Percentiles rank a stretch among this genome's conserved stretches.
Conservation (phyloP, 35 echinoderm and acorn worm species). For the Anneissia japonica region DNA sequence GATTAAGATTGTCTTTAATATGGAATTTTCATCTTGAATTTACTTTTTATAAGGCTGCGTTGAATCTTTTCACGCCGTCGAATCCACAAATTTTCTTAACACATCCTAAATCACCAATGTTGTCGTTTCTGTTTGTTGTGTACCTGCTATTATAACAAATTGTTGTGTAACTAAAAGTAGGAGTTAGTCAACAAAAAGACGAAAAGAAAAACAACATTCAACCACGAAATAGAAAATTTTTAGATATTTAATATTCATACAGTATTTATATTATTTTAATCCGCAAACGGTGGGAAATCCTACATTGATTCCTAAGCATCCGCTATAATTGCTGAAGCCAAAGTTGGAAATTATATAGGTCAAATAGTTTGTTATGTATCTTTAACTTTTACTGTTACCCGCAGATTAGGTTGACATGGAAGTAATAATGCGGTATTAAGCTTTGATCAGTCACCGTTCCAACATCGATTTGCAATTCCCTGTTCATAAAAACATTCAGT, state of each 20-base stretch:
- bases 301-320: neutral
- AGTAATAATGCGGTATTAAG: neutral
- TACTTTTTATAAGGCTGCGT: too few species aligned
- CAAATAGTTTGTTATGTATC: conserved; percentile 2
- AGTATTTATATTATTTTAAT: neutral
- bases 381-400: neutral
- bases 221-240: too few species aligned
- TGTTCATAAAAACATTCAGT: neutral
- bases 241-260: too few species aligned
- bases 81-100: too few species aligned
- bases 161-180: too few species aligned
- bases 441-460: neutral
- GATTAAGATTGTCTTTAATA: too few species aligned
- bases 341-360: neutral
- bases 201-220: neutral
- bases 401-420: neutral
- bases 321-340: neutral
- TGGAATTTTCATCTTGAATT: too few species aligned
- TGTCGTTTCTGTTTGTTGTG: too few species aligned
- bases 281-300: neutral
- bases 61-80: too few species aligned
- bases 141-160: too few species aligned
- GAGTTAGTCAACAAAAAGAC: too few species aligned
- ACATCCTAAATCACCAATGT: too few species aligned
- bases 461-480: neutral